Base-by-base conservation (phyloP, 2,888 invertebrate species). In the Stenichneumon culpator region DNA sequence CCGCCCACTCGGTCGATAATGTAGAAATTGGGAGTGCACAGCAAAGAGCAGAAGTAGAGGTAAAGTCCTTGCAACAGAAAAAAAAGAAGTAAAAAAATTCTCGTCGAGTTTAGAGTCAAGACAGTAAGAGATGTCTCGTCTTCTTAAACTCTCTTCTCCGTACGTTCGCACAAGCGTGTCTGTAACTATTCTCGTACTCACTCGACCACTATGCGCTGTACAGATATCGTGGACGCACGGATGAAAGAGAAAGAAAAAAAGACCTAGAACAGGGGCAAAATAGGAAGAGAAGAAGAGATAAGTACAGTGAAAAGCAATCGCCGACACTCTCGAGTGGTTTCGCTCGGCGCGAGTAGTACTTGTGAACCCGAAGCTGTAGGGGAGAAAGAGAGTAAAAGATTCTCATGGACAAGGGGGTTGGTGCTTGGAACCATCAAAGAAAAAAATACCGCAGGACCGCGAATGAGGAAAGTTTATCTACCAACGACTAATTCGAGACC, bases 401-500 rank as follows among this genome's bases (percentile, higher is more conserved):
- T 36, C 65, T 65, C 65, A 16, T 44, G 44, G 14, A 44, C 44
- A 5, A 44, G 44, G 52, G 50, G 28, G 19, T 44, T 16, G 44
- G 74, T 52, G 67, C 63, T 79, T 73, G 67, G 19, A 19, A 67
- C 50, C 83, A 74, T 90, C 89, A 90, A 90, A 90, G 88, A 79
- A 72, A 86, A 82, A 79, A 82, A 84, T 50, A 73, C 79, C 82
- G 79, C 79, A 65, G 81, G 70, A 80, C 86, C 87, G 86, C 87
- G 87, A 90, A 89, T 87, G 84, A 87, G 84, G 86, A 74, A 28
- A 32, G 32, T 75, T 36, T 28, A 87, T 87, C 88, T 88, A 16
- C 87, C 84, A 77, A 87, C 85, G 89, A 90, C 87, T 90, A 88
- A 90, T 90, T 90, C 79, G 77, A 44, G 44, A 84, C 86, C 84